A percentile compares a stretch with the other conserved stretches of the same genome.
These are phyloP conservation scores for Sarcophaga rosellei DNA, from an alignment of 2,888 invertebrate genomes.

Conservation along the genomic window DNA sequence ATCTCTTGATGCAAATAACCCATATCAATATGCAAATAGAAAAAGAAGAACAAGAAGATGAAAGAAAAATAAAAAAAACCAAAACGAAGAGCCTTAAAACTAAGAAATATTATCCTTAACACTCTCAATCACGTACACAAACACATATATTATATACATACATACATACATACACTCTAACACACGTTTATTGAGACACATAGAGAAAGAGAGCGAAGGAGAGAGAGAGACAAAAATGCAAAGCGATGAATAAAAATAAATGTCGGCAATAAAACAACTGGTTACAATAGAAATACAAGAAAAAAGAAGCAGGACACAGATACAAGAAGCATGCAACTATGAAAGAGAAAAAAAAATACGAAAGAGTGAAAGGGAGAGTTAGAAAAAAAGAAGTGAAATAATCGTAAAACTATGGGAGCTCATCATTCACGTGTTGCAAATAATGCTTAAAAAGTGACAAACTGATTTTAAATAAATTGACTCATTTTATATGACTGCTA, in stretches of 20 bases:
- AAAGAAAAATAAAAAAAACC: too few relatives aligned
- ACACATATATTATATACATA: neutral
- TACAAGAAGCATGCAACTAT: neutral
- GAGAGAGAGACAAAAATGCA: neutral
- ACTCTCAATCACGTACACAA: neutral
- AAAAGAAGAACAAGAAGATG: too few relatives aligned
- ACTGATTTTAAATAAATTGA: slow-evolving; percentile 72
- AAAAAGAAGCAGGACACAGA: neutral
- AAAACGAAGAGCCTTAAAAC: neutral
- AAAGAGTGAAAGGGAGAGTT: neutral
- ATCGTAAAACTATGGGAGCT: slow-evolving; percentile 51
- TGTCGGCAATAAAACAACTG: slow-evolving; percentile 39
- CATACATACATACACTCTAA: neutral
- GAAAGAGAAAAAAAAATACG: too few relatives aligned
- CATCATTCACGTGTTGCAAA: slow-evolving; percentile 70
- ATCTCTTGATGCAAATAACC: slow-evolving; percentile 43
- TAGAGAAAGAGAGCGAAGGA: neutral
- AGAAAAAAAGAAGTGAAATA: slow-evolving; percentile 1
- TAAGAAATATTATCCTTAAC: slow-evolving; percentile 46
- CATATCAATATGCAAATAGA: slow-evolving; percentile 38
- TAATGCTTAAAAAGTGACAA: slow-evolving; percentile 71
- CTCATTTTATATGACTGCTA: slow-evolving; percentile 56
- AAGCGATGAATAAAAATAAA: slow-evolving; percentile 21
- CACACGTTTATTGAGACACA: neutral
- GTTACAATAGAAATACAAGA: slow-evolving; percentile 13